phyloP scores from a whole-genome alignment of 2,113 vertebrate genomes.

The Tylochromis polylepis region DNA sequence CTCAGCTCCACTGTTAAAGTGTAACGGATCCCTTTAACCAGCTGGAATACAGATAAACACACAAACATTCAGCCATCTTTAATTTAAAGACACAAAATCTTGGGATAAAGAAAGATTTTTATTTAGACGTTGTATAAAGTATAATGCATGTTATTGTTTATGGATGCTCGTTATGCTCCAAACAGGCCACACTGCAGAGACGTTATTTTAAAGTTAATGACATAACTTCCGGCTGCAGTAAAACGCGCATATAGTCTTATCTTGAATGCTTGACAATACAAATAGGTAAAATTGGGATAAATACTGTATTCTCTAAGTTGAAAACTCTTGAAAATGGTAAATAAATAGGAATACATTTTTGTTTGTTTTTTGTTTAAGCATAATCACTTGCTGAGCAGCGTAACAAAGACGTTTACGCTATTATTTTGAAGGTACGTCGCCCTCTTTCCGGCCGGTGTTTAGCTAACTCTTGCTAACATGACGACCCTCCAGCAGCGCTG shows the following conservation, averaged over 20 bases:
- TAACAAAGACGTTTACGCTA: background rate
- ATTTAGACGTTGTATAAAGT: background rate
- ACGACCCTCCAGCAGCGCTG: background rate
- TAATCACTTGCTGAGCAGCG: background rate
- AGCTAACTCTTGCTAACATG: background rate
- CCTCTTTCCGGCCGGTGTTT: background rate
- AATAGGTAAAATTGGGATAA: background rate
- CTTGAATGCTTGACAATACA: background rate
- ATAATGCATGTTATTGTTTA: background rate
- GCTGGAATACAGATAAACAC: constrained; percentile 56
- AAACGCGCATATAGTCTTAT: background rate
- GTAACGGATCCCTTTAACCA: constrained; percentile 82
- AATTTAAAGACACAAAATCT: background rate
- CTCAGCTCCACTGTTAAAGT: constrained; percentile 75
- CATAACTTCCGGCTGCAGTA: background rate
- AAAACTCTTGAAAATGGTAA: background rate
- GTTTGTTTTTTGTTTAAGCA: background rate
- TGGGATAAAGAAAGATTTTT: background rate
- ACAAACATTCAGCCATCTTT: background rate
- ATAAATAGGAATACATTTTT: background rate
- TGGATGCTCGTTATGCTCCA: background rate
- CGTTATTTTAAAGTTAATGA: background rate
- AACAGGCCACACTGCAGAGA: background rate
- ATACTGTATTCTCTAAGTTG: background rate
- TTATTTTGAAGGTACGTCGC: background rate